These are phyloP conservation scores for Silurus lanzhouensis DNA, from an alignment of 2,797 vertebrate species.

Conservation along the genomic window DNA sequence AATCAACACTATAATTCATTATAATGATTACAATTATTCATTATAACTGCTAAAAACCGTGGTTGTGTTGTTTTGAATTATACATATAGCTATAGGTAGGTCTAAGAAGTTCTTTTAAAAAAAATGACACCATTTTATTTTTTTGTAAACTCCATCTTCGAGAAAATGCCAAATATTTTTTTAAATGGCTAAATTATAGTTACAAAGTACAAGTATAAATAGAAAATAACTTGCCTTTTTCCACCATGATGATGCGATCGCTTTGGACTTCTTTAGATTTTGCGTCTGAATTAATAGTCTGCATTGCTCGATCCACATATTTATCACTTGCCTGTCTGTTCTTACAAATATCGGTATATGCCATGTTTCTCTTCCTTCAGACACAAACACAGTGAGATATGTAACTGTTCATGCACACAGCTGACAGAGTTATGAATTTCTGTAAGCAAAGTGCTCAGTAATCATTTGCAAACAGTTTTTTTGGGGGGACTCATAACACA, in stretches of 20 bases:
- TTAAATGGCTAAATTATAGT: neutral
- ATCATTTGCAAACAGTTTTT: neutral
- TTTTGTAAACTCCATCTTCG: neutral
- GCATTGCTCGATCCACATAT: conserved; percentile 79
- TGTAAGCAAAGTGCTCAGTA: neutral
- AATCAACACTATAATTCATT: too few species aligned
- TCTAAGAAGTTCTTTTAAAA: neutral
- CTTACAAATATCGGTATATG: conserved; percentile 76
- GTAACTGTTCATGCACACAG: neutral
- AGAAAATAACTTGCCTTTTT: conserved; percentile 75
- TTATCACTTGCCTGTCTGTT: conserved; percentile 74
- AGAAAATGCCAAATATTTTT: neutral
- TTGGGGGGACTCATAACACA: neutral
- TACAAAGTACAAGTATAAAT: too few species aligned
- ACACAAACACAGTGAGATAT: neutral
- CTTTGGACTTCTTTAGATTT: conserved; percentile 86
- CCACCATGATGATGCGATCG: conserved; percentile 68
- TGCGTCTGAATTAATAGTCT: conserved; percentile 78
- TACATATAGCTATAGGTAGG: neutral
- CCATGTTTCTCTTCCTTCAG: conserved; percentile 72
- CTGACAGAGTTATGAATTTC: neutral
- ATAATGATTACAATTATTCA: too few species aligned
- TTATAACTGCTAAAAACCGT: neutral
- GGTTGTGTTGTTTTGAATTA: neutral
- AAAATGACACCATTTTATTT: neutral